These are phyloP conservation scores for Paedocypris sp. DNA, from an alignment of 2,113 vertebrate genomes.

Conservation along the genomic window DNA sequence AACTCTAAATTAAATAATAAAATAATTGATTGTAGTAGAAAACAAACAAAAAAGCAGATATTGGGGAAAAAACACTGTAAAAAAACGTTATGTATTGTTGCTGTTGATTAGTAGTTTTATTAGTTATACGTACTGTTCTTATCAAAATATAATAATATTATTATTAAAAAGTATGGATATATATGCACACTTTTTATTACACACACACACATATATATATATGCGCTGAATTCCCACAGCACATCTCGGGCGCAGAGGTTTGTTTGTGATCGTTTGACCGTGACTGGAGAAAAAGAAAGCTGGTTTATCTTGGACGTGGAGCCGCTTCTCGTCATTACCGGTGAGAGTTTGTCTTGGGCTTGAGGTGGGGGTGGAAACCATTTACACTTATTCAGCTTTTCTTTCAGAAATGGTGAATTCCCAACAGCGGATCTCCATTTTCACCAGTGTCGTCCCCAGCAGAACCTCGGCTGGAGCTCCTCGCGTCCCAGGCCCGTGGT, in stretches of 20 bases:
- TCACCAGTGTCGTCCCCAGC: conserved; percentile 46
- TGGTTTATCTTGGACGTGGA: conserved; percentile 34
- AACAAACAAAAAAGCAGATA: too few species aligned
- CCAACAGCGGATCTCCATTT: conserved; percentile 56
- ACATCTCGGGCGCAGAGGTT: not conserved
- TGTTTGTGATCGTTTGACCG: conserved; percentile 35
- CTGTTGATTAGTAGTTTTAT: too few species aligned
- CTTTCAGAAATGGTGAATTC: conserved; percentile 61
- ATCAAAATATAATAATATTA: too few species aligned
- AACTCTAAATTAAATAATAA: too few species aligned
- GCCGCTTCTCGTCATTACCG: conserved; percentile 35
- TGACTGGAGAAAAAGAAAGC: conserved; percentile 28
- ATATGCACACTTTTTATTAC: too few species aligned
- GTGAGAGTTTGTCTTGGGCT: conserved; percentile 46
- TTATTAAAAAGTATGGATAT: too few species aligned
- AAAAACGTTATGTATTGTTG: too few species aligned
- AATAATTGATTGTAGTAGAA: too few species aligned
- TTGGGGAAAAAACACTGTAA: too few species aligned
- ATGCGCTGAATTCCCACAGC: conserved; percentile 33
- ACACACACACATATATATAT: too few species aligned
- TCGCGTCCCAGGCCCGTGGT: conserved; percentile 61
- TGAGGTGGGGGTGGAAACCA: conserved; percentile 45
- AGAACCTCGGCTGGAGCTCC: conserved; percentile 57
- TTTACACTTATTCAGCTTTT: conserved; percentile 58
- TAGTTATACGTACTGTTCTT: too few species aligned